Conservation (phyloP, 2,113 vertebrate genomes). For the Percina caprodes region DNA sequence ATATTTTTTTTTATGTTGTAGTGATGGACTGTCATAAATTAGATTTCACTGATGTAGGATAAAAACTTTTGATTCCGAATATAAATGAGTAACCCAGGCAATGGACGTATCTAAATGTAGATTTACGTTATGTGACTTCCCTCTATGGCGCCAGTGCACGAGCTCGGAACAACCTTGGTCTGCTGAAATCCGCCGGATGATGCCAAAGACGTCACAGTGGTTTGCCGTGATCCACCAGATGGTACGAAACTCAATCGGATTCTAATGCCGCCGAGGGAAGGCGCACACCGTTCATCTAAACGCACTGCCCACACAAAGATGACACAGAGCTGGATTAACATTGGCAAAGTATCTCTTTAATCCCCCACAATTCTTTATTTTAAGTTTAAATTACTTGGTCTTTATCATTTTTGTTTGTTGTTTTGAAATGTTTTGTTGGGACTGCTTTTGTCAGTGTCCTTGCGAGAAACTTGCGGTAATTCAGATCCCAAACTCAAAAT, state of each 20-base stretch:
- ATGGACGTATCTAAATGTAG: background rate
- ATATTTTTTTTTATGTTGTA: no score
- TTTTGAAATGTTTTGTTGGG: conserved; percentile 9
- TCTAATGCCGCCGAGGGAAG: no score
- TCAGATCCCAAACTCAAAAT: conserved; percentile 32
- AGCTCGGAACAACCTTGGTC: no score
- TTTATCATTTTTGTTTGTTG: conserved; percentile 7
- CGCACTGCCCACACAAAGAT: no score
- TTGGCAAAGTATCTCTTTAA: background rate
- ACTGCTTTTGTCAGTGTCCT: background rate
- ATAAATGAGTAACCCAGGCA: background rate
- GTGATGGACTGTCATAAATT: background rate
- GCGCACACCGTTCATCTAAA: no score
- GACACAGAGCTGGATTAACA: no score
- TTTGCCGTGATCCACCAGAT: no score
- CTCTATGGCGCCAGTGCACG: no score
- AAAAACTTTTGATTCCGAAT: background rate
- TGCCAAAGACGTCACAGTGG: no score
- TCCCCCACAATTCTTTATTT: conserved; percentile 2
- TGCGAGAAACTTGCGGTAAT: conserved; percentile 7
- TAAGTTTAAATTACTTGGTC: conserved; percentile 29
- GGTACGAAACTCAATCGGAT: no score
- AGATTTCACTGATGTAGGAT: background rate
- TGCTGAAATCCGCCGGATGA: no score
- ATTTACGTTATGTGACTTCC: no score